Evolutionary conservation across 2,888 invertebrate species (phyloP), one percentile per base, ranked within the genome.

Genomic region (Drosophila monieri): DNA sequence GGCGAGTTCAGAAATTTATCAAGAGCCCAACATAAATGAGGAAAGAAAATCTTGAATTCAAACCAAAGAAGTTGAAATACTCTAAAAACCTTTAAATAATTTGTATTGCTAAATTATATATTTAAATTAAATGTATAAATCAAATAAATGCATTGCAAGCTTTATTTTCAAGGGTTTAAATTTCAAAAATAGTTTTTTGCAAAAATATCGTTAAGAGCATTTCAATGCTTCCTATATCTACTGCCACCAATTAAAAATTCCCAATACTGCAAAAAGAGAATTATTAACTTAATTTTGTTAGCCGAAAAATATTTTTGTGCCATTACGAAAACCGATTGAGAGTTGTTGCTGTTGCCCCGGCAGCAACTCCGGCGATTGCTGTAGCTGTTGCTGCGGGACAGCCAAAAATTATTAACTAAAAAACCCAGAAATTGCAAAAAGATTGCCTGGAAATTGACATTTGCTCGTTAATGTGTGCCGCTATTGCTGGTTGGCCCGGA

Each of bases 381-480:
- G 32, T 55, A 46, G 58, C 54, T 44, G 58, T n/a, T 69, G 57
- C 35, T 44, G 32, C 67, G 70, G 70, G 61, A 76, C 73, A 66
- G 76, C 64, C 76, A 67, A 74, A 81, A 87, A 81, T 84, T 86
- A 81, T 86, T 84, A 80, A 84, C 80, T 78, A 69, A 81, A 67
- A 77, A 52, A 70, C 56, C 64, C 77, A 68, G 59, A 81, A 84
- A 76, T 79, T 83, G 80, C 78, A 74, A 80, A 84, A 84, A 86
- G 84, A 80, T 80, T 80, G 86, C 87, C 67, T 80, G 74, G 77
- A 85, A 85, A 81, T 78, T 81, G 87, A 81, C 85, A 81, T 81
- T 81, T 87, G 87, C 76, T 81, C 81, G 81, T 81, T 81, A 81
- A 87, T 87, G 85, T 80, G 80, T 72, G 55, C 58, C 62, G 72